Percentiles rank a stretch among this genome's conserved stretches.
Conservation (phyloP, 1,140 invertebrate genomes). For the Drosophila willistoni region DNA sequence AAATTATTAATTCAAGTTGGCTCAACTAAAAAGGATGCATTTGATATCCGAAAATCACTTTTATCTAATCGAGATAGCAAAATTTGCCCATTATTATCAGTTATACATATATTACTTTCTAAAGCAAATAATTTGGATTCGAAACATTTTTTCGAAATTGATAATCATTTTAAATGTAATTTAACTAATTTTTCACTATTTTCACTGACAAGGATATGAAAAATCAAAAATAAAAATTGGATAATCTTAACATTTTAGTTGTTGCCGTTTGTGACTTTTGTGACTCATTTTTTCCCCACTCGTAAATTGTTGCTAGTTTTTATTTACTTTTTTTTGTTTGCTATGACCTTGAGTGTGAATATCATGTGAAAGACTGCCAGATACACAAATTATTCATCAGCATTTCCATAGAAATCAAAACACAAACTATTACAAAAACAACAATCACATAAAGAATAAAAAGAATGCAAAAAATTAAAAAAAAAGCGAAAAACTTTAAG, state of each 20-base stretch:
- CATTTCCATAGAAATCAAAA: conserved; percentile 45
- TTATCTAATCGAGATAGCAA: no score
- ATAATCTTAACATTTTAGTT: not conserved
- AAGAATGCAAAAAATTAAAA: conserved; percentile 16
- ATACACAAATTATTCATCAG: conserved; percentile 49
- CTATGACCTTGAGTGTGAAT: conserved; percentile 19
- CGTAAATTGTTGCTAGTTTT: not conserved
- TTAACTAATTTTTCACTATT: no score
- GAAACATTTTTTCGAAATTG: no score
- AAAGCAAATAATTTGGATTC: no score
- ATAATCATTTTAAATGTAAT: no score
- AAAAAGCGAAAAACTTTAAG: conserved; percentile 8
- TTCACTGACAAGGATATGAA: no score
- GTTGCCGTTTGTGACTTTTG: not conserved
- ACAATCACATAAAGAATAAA: conserved; percentile 25
- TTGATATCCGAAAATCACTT: no score
- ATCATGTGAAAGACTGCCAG: conserved; percentile 6
- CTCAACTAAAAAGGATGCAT: no score
- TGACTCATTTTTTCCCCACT: not conserved
- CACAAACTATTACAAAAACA: conserved; percentile 21
- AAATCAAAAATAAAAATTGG: no score
- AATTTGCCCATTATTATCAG: no score
- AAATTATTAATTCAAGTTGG: no score
- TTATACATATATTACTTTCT: no score
- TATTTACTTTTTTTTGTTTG: conserved; percentile 1